phyloP scores from a whole-genome alignment of 2,888 invertebrate genomes.

The Epicampocera succincta region DNA sequence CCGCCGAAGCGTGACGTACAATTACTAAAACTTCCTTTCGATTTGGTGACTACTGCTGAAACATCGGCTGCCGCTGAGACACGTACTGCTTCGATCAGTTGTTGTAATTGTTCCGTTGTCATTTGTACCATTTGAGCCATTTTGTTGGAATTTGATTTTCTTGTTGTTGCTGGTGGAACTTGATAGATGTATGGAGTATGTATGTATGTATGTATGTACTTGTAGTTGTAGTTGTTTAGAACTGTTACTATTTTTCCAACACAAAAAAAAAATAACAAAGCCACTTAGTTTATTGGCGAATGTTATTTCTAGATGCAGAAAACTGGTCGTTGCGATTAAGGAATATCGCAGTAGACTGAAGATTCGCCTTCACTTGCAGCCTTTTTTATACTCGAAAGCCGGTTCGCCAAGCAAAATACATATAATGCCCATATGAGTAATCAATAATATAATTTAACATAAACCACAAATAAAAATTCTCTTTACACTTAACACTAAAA shows the following conservation, averaged over 20 bases:
- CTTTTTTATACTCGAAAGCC: slow-evolving; percentile 46
- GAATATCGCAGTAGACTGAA: slow-evolving; percentile 53
- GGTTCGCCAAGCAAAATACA: slow-evolving; percentile 11
- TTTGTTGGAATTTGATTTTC: slow-evolving; percentile 58
- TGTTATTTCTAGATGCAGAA: slow-evolving; percentile 48
- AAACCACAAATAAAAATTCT: not conserved
- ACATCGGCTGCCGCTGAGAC: slow-evolving; percentile 69
- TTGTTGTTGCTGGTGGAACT: slow-evolving; percentile 9
- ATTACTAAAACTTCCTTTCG: slow-evolving; percentile 78
- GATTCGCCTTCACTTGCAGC: not conserved
- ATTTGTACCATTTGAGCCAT: slow-evolving; percentile 72
- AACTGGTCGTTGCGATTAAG: slow-evolving; percentile 57
- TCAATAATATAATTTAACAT: not conserved
- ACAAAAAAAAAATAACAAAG: slow-evolving; percentile 54
- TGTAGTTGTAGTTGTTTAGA: slow-evolving; percentile 12
- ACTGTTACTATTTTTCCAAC: slow-evolving; percentile 1
- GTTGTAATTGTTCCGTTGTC: slow-evolving; percentile 77
- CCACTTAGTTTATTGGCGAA: slow-evolving; percentile 61
- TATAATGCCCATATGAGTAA: not conserved
- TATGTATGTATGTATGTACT: too few species aligned
- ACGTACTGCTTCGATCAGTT: slow-evolving; percentile 76
- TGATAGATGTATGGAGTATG: not conserved
- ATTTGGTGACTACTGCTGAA: slow-evolving; percentile 61
- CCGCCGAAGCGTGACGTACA: slow-evolving; percentile 76
- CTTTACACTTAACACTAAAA: slow-evolving; percentile 19